Percentiles rank a stretch among this genome's conserved stretches.
phyloP scores from a whole-genome alignment of 2,113 vertebrate species.

The Paramormyrops kingsleyae region DNA sequence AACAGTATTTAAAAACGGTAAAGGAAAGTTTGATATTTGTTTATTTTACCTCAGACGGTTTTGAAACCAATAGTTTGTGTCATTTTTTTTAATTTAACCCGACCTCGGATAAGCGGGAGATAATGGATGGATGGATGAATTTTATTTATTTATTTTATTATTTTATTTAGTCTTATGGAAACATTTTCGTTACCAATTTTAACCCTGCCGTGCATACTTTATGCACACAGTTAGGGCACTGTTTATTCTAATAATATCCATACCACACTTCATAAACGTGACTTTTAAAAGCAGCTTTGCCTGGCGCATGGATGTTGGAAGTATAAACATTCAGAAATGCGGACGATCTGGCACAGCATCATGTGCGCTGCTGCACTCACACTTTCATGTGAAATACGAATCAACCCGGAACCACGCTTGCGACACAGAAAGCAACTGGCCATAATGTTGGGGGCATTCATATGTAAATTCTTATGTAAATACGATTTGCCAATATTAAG shows the following conservation, averaged over 20 bases:
- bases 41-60: background rate
- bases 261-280: background rate
- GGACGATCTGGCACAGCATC: background rate
- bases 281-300: background rate
- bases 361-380: background rate
- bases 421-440: background rate
- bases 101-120: too few species aligned
- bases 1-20: background rate
- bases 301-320: background rate
- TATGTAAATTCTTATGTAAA: background rate
- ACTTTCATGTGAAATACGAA: background rate
- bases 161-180: background rate
- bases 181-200: background rate
- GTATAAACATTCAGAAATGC: background rate
- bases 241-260: background rate
- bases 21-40: background rate
- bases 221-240: background rate
- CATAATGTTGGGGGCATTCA: background rate
- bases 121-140: too few species aligned
- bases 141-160: background rate
- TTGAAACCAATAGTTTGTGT: background rate
- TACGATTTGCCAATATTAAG: background rate
- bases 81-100: too few species aligned
- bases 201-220: background rate
- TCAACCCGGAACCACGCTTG: background rate